These are phyloP conservation scores for Eupithecia dodoneata DNA, from an alignment of 2,888 invertebrate species.

Conservation along the genomic window DNA sequence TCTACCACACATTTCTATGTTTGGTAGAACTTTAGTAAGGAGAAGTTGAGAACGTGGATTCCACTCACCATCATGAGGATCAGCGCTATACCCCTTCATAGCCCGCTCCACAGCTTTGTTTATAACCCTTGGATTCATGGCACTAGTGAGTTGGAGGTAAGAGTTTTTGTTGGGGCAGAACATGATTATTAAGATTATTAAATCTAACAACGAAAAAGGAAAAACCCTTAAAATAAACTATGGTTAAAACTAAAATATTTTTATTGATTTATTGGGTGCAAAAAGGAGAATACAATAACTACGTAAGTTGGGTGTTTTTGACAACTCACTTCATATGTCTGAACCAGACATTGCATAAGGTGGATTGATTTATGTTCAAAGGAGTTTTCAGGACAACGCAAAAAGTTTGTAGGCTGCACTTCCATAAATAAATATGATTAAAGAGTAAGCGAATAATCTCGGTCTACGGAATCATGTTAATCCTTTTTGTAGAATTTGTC, in stretches of 20 bases:
- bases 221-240: slow-evolving; percentile 4
- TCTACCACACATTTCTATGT: no score
- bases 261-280: neutral
- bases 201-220: slow-evolving; percentile 14
- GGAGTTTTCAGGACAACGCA: neutral
- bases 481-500: neutral
- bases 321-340: neutral
- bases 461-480: neutral
- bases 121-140: slow-evolving; percentile 70
- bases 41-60: neutral
- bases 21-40: neutral
- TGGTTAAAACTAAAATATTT: neutral
- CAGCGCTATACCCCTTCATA: slow-evolving; percentile 58
- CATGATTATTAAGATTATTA: slow-evolving; percentile 55
- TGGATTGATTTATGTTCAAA: neutral
- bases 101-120: slow-evolving; percentile 73
- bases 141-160: slow-evolving; percentile 71
- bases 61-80: slow-evolving; percentile 62
- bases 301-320: neutral
- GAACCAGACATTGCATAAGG: neutral
- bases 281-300: no score
- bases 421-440: neutral
- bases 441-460: neutral
- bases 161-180: slow-evolving; percentile 75
- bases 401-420: neutral